phyloP scores from a whole-genome alignment of 2,888 invertebrate species.

The Cephalotes varians region DNA sequence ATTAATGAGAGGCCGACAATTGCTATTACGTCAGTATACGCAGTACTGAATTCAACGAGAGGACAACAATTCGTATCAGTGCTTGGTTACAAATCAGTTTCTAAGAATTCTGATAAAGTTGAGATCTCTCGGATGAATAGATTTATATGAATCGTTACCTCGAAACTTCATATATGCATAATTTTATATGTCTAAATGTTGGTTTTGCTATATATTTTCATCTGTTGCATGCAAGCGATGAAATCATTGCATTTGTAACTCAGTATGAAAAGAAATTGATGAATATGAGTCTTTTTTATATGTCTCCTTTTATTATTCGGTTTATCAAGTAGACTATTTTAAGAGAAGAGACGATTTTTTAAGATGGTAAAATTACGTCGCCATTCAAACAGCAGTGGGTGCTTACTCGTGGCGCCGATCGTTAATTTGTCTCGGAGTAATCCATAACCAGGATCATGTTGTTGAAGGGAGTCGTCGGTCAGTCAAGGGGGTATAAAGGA shows the following conservation, averaged over 20 bases:
- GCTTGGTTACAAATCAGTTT: not conserved
- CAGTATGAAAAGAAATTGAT: not conserved
- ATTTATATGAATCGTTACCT: not conserved
- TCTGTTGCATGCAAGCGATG: not conserved
- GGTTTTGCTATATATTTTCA: not conserved
- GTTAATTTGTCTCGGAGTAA: slow-evolving; percentile 67
- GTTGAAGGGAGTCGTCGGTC: slow-evolving; percentile 39
- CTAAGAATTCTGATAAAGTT: not conserved
- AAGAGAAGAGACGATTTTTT: not conserved
- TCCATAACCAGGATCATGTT: slow-evolving; percentile 69
- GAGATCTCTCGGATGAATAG: not conserved
- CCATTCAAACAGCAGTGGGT: not conserved
- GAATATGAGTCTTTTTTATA: not conserved
- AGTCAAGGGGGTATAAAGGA: slow-evolving; percentile 69
- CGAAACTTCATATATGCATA: not conserved
- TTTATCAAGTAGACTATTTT: not conserved
- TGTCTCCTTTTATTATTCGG: not conserved
- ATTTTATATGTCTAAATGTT: too few species aligned
- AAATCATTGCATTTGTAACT: not conserved
- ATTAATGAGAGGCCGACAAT: not conserved
- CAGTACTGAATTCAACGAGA: not conserved
- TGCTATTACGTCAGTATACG: not conserved
- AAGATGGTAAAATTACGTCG: slow-evolving; percentile 21
- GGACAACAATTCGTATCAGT: not conserved
- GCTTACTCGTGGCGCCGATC: slow-evolving; percentile 31